A percentile compares a stretch with the other conserved stretches of the same genome.
phyloP scores from a whole-genome alignment of 2,797 vertebrate genomes.

The Dendrocincla tyrannina region DNA sequence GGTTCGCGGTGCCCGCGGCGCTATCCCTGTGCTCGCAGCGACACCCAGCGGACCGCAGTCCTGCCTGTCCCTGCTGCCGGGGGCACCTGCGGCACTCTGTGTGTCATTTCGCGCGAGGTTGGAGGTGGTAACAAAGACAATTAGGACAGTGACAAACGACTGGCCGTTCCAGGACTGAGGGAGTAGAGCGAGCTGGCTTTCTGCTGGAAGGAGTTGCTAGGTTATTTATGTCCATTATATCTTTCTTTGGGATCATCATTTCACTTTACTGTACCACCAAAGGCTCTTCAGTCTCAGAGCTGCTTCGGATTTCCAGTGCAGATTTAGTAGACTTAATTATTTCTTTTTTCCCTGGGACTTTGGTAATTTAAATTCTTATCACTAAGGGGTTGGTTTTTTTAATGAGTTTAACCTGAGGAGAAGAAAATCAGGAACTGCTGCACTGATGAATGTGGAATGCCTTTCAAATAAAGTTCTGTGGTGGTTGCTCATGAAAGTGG shows the following conservation, averaged over 20 bases:
- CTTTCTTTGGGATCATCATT: neutral
- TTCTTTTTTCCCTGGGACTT: neutral
- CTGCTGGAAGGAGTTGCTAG: neutral
- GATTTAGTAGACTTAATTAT: neutral
- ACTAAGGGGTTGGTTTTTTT: neutral
- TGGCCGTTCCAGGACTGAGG: neutral
- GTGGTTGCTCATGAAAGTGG: neutral
- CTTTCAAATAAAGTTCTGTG: constrained; percentile 7
- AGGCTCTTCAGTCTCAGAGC: neutral
- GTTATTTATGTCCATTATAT: neutral
- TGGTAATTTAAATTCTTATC: neutral
- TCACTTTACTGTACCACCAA: neutral
- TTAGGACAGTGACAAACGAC: neutral
- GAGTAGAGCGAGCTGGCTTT: neutral
- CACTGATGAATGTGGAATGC: neutral
- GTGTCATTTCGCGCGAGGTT: neutral
- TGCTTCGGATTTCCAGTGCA: neutral
- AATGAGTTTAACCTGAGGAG: neutral
- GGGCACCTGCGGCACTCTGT: neutral
- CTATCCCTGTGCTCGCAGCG: constrained; percentile 4
- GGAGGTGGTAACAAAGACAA: neutral
- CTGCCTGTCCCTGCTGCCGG: neutral
- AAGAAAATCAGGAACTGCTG: neutral
- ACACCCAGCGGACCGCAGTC: constrained; percentile 54
- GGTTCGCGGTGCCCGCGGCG: neutral